phyloP scores from a whole-genome alignment of 2,113 vertebrate genomes.

The Coregonus clupeaformis region DNA sequence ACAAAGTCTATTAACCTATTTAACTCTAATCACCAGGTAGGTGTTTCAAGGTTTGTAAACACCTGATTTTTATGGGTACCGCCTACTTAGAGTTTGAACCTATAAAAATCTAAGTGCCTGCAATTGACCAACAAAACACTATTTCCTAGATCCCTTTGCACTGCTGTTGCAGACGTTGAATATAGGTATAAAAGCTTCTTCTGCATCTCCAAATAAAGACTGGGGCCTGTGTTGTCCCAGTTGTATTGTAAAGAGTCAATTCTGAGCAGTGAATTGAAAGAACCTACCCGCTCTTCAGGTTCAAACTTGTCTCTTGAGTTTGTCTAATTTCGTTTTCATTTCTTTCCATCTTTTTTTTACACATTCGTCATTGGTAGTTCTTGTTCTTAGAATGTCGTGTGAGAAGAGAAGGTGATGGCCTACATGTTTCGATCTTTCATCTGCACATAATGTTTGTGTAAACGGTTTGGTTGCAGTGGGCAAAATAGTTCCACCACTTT shows the following conservation, averaged over 20 bases:
- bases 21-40: constrained; percentile 43
- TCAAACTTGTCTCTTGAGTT: too few species aligned
- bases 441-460: constrained; percentile 27
- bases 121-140: neutral
- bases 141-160: constrained; percentile 43
- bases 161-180: constrained; percentile 46
- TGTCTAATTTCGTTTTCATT: too few species aligned
- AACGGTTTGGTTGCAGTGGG: constrained; percentile 18
- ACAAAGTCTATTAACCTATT: neutral
- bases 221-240: constrained; percentile 18
- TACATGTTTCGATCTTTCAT: constrained; percentile 16
- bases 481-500: constrained; percentile 27
- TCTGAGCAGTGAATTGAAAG: constrained; percentile 1
- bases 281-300: too few species aligned
- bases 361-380: constrained; percentile 12
- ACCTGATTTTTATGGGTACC: constrained; percentile 45
- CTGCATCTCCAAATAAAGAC: constrained; percentile 48
- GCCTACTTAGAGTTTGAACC: constrained; percentile 40
- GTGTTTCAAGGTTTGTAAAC: constrained; percentile 46
- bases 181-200: constrained; percentile 46
- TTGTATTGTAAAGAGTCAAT: constrained; percentile 8
- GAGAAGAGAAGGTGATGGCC: constrained; percentile 27
- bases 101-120: constrained; percentile 56
- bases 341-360: neutral
- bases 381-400: constrained; percentile 33